phyloP scores from a whole-genome alignment of 2,797 vertebrate species.

The Thunnus albacares region DNA sequence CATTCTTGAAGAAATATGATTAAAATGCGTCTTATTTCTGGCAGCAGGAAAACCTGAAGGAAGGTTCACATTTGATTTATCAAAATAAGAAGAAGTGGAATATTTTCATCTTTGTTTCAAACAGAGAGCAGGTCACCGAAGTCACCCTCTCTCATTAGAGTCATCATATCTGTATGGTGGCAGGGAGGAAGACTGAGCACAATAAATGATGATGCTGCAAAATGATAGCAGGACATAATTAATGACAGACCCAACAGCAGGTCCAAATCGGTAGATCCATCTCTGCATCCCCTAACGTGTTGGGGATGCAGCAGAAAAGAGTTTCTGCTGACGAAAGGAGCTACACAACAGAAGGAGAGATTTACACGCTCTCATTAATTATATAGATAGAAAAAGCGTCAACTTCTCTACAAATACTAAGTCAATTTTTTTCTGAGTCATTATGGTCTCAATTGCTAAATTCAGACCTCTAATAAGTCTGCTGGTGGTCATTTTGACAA shows the following conservation, averaged over 20 bases:
- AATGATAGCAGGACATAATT: conserved; percentile 58
- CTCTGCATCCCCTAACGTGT: conserved; percentile 22
- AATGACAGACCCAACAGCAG: conserved; percentile 45
- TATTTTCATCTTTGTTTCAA: conserved; percentile 48
- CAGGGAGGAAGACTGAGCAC: conserved; percentile 13
- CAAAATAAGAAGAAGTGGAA: conserved; percentile 17
- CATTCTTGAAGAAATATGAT: conserved; percentile 3
- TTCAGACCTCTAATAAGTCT: too few relatives aligned
- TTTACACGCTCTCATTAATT: conserved; percentile 30
- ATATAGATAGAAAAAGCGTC: not conserved
- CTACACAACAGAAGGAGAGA: conserved; percentile 28
- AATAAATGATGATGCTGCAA: conserved; percentile 56
- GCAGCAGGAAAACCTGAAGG: not conserved
- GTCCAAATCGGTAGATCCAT: conserved; percentile 38
- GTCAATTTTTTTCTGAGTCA: too few relatives aligned
- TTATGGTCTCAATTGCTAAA: too few relatives aligned
- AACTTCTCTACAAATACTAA: too few relatives aligned
- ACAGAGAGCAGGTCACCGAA: conserved; percentile 36
- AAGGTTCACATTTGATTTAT: conserved; percentile 34
- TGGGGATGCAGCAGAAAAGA: conserved; percentile 11
- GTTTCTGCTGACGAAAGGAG: conserved; percentile 54
- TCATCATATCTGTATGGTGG: conserved; percentile 27
- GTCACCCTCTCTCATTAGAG: conserved; percentile 53
- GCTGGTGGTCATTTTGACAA: too few relatives aligned
- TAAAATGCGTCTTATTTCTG: not conserved